Conservation (phyloP, 2,797 vertebrate genomes). For the Centropyge bicolor region DNA sequence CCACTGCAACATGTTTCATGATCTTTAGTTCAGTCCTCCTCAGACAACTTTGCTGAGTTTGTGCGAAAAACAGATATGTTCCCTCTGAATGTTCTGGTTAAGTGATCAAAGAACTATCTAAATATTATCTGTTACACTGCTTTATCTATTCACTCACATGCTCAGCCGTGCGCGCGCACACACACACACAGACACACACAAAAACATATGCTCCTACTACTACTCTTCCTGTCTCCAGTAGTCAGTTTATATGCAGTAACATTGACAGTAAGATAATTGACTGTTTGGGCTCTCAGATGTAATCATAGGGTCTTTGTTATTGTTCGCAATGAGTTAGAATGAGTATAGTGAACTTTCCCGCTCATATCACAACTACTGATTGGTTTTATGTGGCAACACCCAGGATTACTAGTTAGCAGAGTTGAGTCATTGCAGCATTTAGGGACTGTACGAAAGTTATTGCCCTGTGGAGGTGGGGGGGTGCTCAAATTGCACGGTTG, state of each 20-base stretch:
- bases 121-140: conserved; percentile 38
- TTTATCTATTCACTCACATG: conserved; percentile 43
- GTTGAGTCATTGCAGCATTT: conserved; percentile 17
- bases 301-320: conserved; percentile 15
- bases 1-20: conserved; percentile 26
- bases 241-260: conserved; percentile 62
- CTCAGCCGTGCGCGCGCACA: conserved; percentile 15
- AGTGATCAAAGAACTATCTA: conserved; percentile 16
- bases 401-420: conserved; percentile 4
- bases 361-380: conserved; percentile 13
- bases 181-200: conserved; percentile 25
- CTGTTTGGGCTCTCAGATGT: conserved; percentile 40
- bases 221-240: conserved; percentile 27
- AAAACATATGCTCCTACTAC: conserved; percentile 12
- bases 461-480: background rate
- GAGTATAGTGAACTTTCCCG: conserved; percentile 8
- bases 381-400: conserved; percentile 23
- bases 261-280: conserved; percentile 34
- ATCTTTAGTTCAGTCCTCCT: conserved; percentile 26
- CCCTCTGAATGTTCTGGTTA: conserved; percentile 33
- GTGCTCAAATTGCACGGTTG: background rate
- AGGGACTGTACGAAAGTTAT: conserved; percentile 2
- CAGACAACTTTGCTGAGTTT: conserved; percentile 21
- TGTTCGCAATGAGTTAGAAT: conserved; percentile 37
- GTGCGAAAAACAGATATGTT: conserved; percentile 3